phyloP scores from a whole-genome alignment of 2,797 vertebrate genomes.

The Centroberyx gerrardi region DNA sequence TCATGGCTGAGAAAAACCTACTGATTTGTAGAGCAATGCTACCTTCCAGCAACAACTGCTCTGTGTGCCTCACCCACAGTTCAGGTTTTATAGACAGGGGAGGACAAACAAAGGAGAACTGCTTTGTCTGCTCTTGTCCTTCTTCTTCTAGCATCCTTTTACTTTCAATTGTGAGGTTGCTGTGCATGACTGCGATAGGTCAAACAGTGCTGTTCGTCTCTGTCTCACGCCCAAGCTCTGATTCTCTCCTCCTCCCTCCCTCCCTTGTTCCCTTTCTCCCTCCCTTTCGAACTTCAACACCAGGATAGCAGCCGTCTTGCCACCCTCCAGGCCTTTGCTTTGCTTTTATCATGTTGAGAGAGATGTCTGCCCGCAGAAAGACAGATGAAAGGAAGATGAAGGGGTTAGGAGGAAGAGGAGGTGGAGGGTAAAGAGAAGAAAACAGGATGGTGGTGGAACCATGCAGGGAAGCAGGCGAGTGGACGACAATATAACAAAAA shows the following conservation, averaged over 20 bases:
- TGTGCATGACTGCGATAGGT: not conserved
- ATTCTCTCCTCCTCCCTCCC: not conserved
- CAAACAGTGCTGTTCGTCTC: not conserved
- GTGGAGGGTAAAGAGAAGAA: slow-evolving; percentile 1
- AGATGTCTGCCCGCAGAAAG: slow-evolving; percentile 17
- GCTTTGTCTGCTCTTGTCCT: not conserved
- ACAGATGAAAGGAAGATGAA: slow-evolving; percentile 44
- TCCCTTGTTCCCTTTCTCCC: not conserved
- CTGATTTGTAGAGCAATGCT: not conserved
- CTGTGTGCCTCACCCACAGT: not conserved
- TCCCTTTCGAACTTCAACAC: not conserved
- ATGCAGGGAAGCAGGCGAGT: slow-evolving; percentile 1
- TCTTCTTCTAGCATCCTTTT: not conserved
- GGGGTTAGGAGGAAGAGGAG: not conserved
- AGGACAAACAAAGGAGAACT: slow-evolving; percentile 3
- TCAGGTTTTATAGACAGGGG: not conserved
- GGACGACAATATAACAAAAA: not conserved
- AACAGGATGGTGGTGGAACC: not conserved
- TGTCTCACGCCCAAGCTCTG: not conserved
- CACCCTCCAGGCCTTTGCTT: slow-evolving; percentile 6
- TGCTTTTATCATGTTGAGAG: slow-evolving; percentile 5
- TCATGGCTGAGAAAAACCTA: not conserved
- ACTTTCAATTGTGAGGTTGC: not conserved
- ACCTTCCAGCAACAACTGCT: slow-evolving; percentile 1
- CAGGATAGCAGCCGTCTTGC: not conserved